Conservation (phyloP, 2,113 vertebrate species). For the Noturus placidus region DNA sequence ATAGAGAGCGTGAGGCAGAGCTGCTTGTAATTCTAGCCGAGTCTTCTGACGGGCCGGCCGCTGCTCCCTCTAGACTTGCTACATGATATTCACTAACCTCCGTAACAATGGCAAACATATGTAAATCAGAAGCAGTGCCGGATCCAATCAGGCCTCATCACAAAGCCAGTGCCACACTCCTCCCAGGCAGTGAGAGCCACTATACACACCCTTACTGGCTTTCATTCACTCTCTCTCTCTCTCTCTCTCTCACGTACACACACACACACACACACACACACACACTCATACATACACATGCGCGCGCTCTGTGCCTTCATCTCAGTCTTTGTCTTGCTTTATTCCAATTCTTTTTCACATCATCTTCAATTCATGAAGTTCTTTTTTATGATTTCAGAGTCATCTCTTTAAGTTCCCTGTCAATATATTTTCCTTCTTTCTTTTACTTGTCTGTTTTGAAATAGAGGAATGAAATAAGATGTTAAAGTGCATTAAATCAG, state of each 20-base stretch:
- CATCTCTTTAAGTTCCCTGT: slow-evolving; percentile 16
- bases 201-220: slow-evolving; percentile 4
- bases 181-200: slow-evolving; percentile 37
- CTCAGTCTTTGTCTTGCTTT: slow-evolving; percentile 18
- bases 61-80: slow-evolving; percentile 69
- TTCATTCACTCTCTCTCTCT: neutral
- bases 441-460: neutral
- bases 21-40: slow-evolving; percentile 68
- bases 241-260: neutral
- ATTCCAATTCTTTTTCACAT: slow-evolving; percentile 18
- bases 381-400: neutral
- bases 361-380: neutral
- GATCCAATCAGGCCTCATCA: slow-evolving; percentile 68
- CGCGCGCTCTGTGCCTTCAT: neutral
- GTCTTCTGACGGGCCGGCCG: slow-evolving; percentile 58
- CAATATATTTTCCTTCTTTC: neutral
- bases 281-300: neutral
- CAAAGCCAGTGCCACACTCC: slow-evolving; percentile 64
- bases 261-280: slow-evolving; percentile 23
- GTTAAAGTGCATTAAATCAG: slow-evolving; percentile 45
- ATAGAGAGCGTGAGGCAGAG: slow-evolving; percentile 44
- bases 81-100: slow-evolving; percentile 77
- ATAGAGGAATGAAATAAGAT: slow-evolving; percentile 23
- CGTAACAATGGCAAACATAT: slow-evolving; percentile 77
- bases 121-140: slow-evolving; percentile 70